phyloP scores from a whole-genome alignment of 2,797 vertebrate genomes.

The Perodicticus potto region DNA sequence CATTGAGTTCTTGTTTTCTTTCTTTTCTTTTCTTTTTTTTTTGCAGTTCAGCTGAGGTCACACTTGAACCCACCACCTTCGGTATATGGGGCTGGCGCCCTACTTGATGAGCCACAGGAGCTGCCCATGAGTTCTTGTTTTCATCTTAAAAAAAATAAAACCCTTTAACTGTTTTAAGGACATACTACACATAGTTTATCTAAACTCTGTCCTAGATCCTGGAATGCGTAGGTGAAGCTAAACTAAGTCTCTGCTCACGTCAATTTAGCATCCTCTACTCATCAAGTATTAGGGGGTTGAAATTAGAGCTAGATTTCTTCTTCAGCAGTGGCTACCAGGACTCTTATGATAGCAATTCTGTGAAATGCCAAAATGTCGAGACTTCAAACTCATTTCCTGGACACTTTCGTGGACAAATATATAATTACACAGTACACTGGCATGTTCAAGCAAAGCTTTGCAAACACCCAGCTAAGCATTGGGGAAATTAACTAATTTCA shows the following conservation, averaged over 20 bases:
- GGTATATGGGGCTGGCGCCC: too few species aligned
- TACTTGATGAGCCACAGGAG: too few species aligned
- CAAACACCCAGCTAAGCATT: not conserved
- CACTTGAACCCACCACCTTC: too few species aligned
- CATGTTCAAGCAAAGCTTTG: not conserved
- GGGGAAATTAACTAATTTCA: not conserved
- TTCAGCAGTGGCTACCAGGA: too few species aligned
- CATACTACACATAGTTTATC: accelerated
- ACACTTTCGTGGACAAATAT: not conserved
- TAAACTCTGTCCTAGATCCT: not conserved
- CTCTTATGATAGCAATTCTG: not conserved
- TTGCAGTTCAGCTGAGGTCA: too few species aligned
- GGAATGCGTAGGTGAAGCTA: accelerated
- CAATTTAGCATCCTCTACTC: not conserved
- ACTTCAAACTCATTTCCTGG: not conserved
- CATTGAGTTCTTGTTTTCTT: not conserved
- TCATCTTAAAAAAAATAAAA: not conserved
- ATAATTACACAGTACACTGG: not conserved
- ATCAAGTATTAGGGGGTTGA: not conserved
- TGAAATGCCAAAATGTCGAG: not conserved
- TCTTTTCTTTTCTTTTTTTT: too few species aligned
- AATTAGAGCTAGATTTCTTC: not conserved
- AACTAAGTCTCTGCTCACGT: accelerated
- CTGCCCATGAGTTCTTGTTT: conserved; percentile 12
- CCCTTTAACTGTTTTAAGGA: not conserved